Evolutionary conservation across 2,113 vertebrate genomes (phyloP).

Genomic region (Oreocharis arfaki): DNA sequence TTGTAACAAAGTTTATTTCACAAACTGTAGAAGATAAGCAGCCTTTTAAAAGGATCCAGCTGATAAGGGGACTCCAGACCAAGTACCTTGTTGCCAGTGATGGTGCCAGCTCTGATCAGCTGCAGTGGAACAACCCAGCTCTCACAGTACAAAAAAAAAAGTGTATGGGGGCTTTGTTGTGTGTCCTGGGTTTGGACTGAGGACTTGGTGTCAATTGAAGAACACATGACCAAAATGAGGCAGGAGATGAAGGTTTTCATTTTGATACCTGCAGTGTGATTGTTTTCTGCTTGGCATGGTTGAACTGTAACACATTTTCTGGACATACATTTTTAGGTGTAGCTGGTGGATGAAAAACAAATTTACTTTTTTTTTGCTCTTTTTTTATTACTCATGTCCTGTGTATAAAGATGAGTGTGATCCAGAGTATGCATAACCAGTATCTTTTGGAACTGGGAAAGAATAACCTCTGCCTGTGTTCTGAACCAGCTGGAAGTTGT

Average conservation of each 20-base stretch:
- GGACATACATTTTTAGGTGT: not conserved
- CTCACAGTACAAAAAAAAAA: too few relatives aligned
- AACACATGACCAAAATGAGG: not conserved
- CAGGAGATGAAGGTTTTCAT: not conserved
- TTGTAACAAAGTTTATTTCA: not conserved
- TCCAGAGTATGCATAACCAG: not conserved
- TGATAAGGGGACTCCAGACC: not conserved
- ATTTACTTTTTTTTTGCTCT: not conserved
- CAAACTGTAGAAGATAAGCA: rapidly evolving
- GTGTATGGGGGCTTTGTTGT: rapidly evolving
- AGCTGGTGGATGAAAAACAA: not conserved
- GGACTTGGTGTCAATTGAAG: not conserved
- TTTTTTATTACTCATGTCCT: not conserved
- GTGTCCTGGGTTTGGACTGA: not conserved
- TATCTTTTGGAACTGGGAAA: not conserved
- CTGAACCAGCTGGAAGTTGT: not conserved
- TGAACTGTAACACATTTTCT: not conserved
- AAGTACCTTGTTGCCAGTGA: not conserved
- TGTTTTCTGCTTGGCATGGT: not conserved
- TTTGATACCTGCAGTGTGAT: not conserved
- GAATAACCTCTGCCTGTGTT: not conserved
- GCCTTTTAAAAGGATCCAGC: not conserved
- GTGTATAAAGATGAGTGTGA: not conserved
- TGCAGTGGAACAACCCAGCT: not conserved
- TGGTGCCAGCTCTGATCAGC: not conserved